Evolutionary conservation across 2,113 vertebrate species (phyloP), one percentile per base, ranked within the genome.

Genomic region (Anolis carolinensis): DNA sequence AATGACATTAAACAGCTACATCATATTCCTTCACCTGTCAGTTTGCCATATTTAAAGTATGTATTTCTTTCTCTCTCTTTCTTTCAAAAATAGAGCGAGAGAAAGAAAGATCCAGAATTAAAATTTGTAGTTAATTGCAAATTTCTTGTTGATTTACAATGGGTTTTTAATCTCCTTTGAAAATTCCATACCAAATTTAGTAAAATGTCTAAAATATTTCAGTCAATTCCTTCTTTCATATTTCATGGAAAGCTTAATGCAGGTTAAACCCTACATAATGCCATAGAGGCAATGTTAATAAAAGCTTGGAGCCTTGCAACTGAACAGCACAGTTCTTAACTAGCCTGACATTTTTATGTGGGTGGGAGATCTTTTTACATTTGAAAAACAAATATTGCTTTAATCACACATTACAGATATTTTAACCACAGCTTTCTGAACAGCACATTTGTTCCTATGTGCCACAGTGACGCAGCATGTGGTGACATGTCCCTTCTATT

Each of bases 371-470:
- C 79, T 91, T 77, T 90, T 91, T 78, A 67, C 71, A 91, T 87
- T 76, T 78, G 88, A 94, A 93, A 91, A 94, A 88, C 36, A 93
- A 94, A 86, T 92, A 89, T 91, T 93, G 90, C 80, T 90, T 92
- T 89, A 92, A 86, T 92, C 81, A 87, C 48, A 81, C 82, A 90
- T 89, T 94, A 76, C 84, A 87, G 84, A 55, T 74, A 83, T 85
- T 89, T 91, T 82, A 83, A 88, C 86, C 74, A 1, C 78, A 0
- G 36, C 34, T 73, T 86, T 90, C 83, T 93, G 87, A 94, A 93
- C 50, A 89, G 70, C 82, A 90, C 75, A 72, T 92, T 65, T 93
- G 86, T 92, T 93, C 39, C 82, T 77, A 1, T 25, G 62, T 91
- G 81, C 86, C 88, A 82, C 74, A 87, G 81, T 93, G 92, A 90